These are phyloP conservation scores for Xestobium rufovillosum DNA, from an alignment of 2,888 invertebrate genomes.

Conservation along the genomic window DNA sequence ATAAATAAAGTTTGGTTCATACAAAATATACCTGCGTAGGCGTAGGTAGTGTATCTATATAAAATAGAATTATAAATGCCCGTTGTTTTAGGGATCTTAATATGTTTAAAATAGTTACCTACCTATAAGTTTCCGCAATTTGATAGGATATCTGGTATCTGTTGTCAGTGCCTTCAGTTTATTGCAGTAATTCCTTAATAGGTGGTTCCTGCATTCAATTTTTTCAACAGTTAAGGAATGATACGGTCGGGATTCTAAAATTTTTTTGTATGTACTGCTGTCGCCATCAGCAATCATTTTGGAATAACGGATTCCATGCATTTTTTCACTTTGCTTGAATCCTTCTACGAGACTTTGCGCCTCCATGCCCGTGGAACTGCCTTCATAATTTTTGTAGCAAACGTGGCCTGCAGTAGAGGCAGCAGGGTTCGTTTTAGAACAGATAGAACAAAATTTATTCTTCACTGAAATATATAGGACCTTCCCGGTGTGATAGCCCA, in stretches of 20 bases:
- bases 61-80: too few species aligned
- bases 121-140: slow-evolving; percentile 9
- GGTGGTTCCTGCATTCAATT: too few species aligned
- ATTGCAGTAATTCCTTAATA: slow-evolving; percentile 16
- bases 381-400: too few species aligned
- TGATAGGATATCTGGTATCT: slow-evolving; percentile 6
- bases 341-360: slow-evolving; percentile 9
- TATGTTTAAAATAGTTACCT: too few species aligned
- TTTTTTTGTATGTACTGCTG: slow-evolving; percentile 18
- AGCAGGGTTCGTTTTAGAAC: too few species aligned
- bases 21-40: too few species aligned
- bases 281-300: slow-evolving; percentile 13
- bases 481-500: slow-evolving; percentile 7
- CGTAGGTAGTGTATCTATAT: too few species aligned
- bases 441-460: slow-evolving; percentile 12
- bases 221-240: slow-evolving; percentile 17
- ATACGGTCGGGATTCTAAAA: slow-evolving; percentile 19
- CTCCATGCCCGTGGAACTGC: too few species aligned
- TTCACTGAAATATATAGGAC: slow-evolving; percentile 7
- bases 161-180: slow-evolving; percentile 11
- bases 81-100: too few species aligned
- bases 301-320: slow-evolving; percentile 7
- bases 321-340: slow-evolving; percentile 5
- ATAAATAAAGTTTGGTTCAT: too few species aligned
- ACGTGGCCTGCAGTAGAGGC: background rate